Conservation (phyloP, 2,888 invertebrate species). For the Epistrophe grossulariae region DNA sequence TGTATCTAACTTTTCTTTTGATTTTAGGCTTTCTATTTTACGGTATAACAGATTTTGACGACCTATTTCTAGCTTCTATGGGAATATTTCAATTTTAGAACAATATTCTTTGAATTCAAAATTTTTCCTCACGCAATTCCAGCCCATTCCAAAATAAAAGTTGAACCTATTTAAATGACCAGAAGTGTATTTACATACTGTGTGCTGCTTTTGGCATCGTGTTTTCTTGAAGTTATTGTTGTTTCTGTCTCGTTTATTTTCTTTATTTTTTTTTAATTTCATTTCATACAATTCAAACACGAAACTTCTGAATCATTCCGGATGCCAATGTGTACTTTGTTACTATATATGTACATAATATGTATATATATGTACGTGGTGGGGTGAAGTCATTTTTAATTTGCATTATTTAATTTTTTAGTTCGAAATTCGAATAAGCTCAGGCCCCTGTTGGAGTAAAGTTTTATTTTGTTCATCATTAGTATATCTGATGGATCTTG, state of each 20-base stretch:
- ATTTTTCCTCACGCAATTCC: too few species aligned
- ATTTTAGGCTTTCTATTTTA: too few species aligned
- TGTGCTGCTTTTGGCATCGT: conserved; percentile 11
- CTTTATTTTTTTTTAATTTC: background rate
- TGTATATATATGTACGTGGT: background rate
- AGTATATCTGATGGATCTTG: conserved; percentile 29
- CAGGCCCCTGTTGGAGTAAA: background rate
- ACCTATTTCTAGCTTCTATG: too few species aligned
- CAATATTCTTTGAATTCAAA: too few species aligned
- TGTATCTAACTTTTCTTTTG: too few species aligned
- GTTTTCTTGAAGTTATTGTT: conserved; percentile 39
- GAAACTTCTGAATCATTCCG: conserved; percentile 63
- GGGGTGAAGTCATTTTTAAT: conserved; percentile 2
- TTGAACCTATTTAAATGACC: background rate
- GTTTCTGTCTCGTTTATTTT: conserved; percentile 17
- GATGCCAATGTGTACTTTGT: conserved; percentile 46
- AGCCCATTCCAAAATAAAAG: background rate
- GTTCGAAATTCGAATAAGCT: conserved; percentile 26
- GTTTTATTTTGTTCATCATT: conserved; percentile 32
- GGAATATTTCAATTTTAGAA: too few species aligned
- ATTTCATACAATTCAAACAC: conserved; percentile 6
- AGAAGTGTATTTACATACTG: background rate
- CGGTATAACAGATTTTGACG: too few species aligned
- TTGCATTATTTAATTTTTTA: conserved; percentile 30
- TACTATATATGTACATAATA: background rate